Evolutionary conservation across 2,113 vertebrate species (phyloP), one percentile per base, ranked within the genome.

Genomic region (Vidua chalybeata): DNA sequence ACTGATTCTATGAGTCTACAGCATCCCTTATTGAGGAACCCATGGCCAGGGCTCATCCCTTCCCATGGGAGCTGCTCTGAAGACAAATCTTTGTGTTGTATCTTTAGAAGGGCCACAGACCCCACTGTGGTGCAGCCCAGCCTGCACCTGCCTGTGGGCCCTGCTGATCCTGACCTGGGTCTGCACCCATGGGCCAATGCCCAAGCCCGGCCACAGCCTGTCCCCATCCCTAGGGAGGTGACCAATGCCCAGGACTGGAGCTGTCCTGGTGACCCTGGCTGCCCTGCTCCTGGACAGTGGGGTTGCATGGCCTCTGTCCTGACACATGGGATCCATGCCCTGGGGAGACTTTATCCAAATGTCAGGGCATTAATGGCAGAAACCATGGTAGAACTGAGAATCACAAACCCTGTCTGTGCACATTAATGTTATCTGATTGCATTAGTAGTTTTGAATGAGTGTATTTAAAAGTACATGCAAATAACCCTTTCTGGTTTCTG

Each of bases 201-300:
- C 28, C 0, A 0, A 66, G 18, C 24, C 28, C 0, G 0, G 48
- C 19, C 21, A 66, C 37, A 62, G 48, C 22, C 48, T 48, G 35
- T 13, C 16, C 14, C 26, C 20, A 15, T 66, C 33, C 23, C 11
- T 39, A 41, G 20, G 16, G 35, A 77, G 18, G 4, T 49, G 69
- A 28, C 22, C 2, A 1, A 5, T 80, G 22, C 27, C 23, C 7
- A 6, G 14, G 26, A 19, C 41, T 62, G 26, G 13, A 71, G 41
- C 37, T 72, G 26, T 37, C 33, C 26, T 4, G 2, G 21, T 73
- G 39, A 6, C 11, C 26, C 37, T 9, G 2, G 10, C 27, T 74
- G 28, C 35, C 33, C 46, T 80, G 45, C 8, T 69, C 26, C 52
- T 11, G 23, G 12, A 9, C 4, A 0, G 11, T 1, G 5, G 10